Evolutionary conservation across 35 echinoderm and acorn worm genomes (phyloP).

Genomic region (Stichopus chloronotus): DNA sequence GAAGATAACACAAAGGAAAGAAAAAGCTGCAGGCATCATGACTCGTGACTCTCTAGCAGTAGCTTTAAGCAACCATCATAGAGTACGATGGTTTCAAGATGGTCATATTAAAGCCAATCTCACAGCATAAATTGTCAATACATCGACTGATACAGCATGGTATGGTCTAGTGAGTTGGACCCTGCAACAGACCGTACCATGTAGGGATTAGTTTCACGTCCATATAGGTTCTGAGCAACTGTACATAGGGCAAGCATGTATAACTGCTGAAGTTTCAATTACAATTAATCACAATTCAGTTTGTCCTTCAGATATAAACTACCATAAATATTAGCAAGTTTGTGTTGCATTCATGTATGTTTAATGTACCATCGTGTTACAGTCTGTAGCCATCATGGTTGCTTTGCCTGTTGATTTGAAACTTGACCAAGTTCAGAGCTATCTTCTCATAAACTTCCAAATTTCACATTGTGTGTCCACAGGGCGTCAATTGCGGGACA

Average conservation of each 20-base stretch:
- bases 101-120: neutral
- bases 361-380: too few relatives aligned
- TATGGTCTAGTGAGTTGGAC: neutral
- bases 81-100: neutral
- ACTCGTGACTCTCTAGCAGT: neutral
- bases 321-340: too few relatives aligned
- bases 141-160: neutral
- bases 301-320: neutral
- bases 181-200: neutral
- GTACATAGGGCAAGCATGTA: neutral
- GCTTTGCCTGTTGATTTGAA: too few relatives aligned
- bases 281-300: slow-evolving; percentile 41
- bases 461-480: too few relatives aligned
- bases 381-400: too few relatives aligned
- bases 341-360: too few relatives aligned
- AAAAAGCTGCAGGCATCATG: too few relatives aligned
- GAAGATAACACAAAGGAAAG: too few relatives aligned
- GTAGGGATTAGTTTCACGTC: neutral
- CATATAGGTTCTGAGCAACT: neutral
- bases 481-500: too few relatives aligned
- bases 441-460: too few relatives aligned
- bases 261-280: neutral
- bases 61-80: neutral
- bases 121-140: too few relatives aligned
- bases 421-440: too few relatives aligned